Percentiles rank a stretch among this genome's conserved stretches.
phyloP scores from a whole-genome alignment of 1,140 invertebrate genomes.

The Aphaenogaster floridana region DNA sequence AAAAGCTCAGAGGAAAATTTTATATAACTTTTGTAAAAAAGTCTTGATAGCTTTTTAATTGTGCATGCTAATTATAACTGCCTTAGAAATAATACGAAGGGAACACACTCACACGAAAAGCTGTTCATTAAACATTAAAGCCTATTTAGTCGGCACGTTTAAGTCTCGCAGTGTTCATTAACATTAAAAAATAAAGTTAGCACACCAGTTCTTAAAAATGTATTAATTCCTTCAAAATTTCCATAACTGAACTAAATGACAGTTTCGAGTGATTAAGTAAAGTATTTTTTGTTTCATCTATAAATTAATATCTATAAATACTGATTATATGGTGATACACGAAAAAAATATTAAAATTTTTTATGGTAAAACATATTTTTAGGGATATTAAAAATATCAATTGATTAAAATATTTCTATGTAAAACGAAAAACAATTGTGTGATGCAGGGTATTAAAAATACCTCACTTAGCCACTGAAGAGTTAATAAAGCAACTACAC shows the following conservation, averaged over 20 bases:
- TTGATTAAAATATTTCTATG: slow-evolving; percentile 15
- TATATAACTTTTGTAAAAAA: background rate
- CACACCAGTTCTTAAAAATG: background rate
- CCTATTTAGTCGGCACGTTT: background rate
- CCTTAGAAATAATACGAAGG: background rate
- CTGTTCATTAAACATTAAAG: background rate
- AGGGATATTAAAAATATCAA: background rate
- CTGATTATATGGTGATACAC: background rate
- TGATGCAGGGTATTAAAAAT: slow-evolving; percentile 23
- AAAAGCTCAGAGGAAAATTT: background rate
- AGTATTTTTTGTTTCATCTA: background rate
- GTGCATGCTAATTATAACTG: slow-evolving; percentile 5
- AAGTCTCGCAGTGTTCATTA: background rate
- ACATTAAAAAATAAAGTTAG: background rate
- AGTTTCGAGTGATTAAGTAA: background rate
- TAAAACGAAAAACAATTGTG: slow-evolving; percentile 8
- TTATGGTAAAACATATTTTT: background rate
- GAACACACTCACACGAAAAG: background rate
- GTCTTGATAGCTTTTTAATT: background rate
- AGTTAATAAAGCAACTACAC: slow-evolving; percentile 34
- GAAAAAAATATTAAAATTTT: background rate
- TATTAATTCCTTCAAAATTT: background rate
- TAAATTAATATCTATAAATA: background rate
- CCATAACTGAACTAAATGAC: background rate
- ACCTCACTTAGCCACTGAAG: slow-evolving; percentile 20